These are phyloP conservation scores for Zeuzera pyrina DNA, from an alignment of 2,888 invertebrate genomes.

Conservation along the genomic window DNA sequence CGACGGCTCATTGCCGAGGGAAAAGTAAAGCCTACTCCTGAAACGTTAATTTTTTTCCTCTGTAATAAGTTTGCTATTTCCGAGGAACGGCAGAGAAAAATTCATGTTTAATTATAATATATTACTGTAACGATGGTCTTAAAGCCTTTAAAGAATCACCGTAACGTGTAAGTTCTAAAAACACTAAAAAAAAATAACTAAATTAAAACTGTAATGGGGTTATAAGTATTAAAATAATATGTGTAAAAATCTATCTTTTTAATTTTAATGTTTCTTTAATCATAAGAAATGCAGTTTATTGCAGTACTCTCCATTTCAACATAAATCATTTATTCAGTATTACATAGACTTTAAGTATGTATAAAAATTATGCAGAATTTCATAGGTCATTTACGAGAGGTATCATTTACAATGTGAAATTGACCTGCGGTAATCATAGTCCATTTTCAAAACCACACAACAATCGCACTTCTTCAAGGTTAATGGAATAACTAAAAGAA, in stretches of 20 bases:
- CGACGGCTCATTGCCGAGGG: conserved; percentile 57
- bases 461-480: too few species aligned
- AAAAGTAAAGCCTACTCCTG: conserved; percentile 60
- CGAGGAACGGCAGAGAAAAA: conserved; percentile 45
- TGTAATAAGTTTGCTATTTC: conserved; percentile 67
- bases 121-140: too few species aligned
- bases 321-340: conserved; percentile 34
- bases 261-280: conserved; percentile 47
- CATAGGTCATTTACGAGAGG: conserved; percentile 5
- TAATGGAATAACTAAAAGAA: conserved; percentile 6
- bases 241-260: conserved; percentile 54
- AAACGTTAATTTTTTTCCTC: conserved; percentile 65
- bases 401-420: conserved; percentile 18
- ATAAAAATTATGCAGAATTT: conserved; percentile 30
- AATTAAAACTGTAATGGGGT: conserved; percentile 20
- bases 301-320: conserved; percentile 37
- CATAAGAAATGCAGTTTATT: conserved; percentile 44
- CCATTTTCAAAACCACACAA: too few species aligned
- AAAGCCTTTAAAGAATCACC: too few species aligned
- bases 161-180: not conserved
- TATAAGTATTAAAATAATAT: conserved; percentile 42
- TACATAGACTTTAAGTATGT: conserved; percentile 30
- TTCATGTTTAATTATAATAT: conserved; percentile 13
- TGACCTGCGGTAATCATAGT: conserved; percentile 23
- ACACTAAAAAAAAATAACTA: not conserved